Base-by-base conservation (phyloP, 2,888 invertebrate genomes). In the Suillia variegata region DNA sequence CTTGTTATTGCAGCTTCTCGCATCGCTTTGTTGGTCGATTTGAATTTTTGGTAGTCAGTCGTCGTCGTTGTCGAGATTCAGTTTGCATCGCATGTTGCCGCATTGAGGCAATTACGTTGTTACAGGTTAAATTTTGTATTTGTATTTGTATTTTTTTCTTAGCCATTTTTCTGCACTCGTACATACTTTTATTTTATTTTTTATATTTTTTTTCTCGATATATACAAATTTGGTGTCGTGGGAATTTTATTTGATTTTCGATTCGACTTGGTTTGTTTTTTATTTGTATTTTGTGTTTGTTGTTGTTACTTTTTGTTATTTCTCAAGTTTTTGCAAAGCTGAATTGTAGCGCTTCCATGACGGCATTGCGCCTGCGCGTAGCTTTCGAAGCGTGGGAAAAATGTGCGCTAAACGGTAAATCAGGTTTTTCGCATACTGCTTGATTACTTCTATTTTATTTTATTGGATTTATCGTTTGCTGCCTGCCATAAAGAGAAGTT, bases 201-300 rank as follows among this genome's bases (percentile, higher is more conserved):
- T 45, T 45, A 3, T 20, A 6, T 18, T 17, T 18, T 45, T 17
- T 45, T 45, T 62, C 61, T 59, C 62, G 65, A 63, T 69, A 68
- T 75, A 73, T 71, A 76, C 76, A 72, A 76, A 75, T 75, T 76
- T 74, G 72, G 75, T 69, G 72, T 68, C 75, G 75, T 75, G 75
- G 76, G 75, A 75, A 63, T 74, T 70, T 75, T 69, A 65, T 69
- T 62, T 66, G 60, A 57, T 67, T 61, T 58, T 62, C 67, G 50
- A 62, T 69, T 68, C 65, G 65, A 50, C n/a, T n/a, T n/a, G n/a
- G n/a, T n/a, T n/a, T 62, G 65, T 61, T 59, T 22, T 57, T n/a
- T 59, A 17, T 24, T 34, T 34, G 22, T n/a, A 24, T 54, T 54
- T 18, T 61, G 45, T n/a, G 56, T 57, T 60, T 58, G 12, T 48